Evolutionary conservation across 2,888 invertebrate species (phyloP), one percentile per base, ranked within the genome.

Genomic region (Lottia gigantea): DNA sequence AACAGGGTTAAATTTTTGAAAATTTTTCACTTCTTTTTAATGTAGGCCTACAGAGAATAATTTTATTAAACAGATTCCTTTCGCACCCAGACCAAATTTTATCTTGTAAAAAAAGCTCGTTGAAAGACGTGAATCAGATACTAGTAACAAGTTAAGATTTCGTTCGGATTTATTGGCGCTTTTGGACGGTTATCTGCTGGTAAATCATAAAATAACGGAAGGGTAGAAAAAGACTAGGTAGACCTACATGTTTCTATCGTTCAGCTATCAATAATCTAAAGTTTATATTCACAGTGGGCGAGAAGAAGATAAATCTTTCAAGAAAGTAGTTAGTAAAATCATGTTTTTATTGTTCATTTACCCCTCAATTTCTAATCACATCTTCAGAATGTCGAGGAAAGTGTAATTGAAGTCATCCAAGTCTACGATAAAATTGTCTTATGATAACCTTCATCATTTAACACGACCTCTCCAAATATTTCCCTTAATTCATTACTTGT

Each of bases 131-230:
- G 66, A 70, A 70, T 66, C 65, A 16, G 47, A 55, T 16, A 45
- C 15, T 47, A 31, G 70, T 66, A 66, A 66, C 70, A 14, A 45
- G 66, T 65, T 55, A 66, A 62, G 46, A 65, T 70, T 66, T 2
- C 19, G 19, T 23, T 11, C 19, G 23, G 15, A 55, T 55, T 55
- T 55, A 55, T 55, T 55, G 55, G 55, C 55, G 55, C 55, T 19
- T 23, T 55, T 8, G 11, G 14, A 23, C 11, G 55, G 55, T 55
- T 49, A 55, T 55, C 55, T 19, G 2, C 55, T 55, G 55, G 19
- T 12, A 23, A 19, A 55, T 55, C 55, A 23, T 55, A 55, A 55
- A 55, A 55, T 23, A 55, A 19, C 23, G 23, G 11, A 23, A 40
- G 40, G 40, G 40, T 11, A 40, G 40, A 40, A 40, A 3, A 19